phyloP scores from a whole-genome alignment of 2,113 vertebrate species.

The Columbina picui region DNA sequence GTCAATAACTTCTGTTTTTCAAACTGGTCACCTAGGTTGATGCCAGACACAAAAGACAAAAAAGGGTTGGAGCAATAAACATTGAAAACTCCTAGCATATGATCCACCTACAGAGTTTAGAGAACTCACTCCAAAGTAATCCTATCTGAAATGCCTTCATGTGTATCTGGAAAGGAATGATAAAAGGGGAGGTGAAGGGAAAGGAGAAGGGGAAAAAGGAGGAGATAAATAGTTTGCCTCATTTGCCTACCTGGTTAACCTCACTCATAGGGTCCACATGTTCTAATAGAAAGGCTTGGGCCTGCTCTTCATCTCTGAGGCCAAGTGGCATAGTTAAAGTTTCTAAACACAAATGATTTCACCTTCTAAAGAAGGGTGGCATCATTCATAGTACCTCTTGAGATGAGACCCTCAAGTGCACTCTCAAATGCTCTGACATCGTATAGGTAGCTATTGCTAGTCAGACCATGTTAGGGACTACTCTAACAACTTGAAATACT shows the following conservation, averaged over 20 bases:
- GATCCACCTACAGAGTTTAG: neutral
- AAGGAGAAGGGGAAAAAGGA: neutral
- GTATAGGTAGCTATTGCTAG: neutral
- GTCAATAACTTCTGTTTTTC: neutral
- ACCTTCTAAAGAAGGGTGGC: neutral
- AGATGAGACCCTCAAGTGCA: neutral
- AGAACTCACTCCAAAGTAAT: neutral
- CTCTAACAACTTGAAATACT: neutral
- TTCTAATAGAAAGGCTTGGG: neutral
- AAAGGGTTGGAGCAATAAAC: neutral
- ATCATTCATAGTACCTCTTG: neutral
- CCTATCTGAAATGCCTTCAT: neutral
- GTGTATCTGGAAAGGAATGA: neutral
- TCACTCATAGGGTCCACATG: fast-evolving
- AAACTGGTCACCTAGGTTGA: neutral
- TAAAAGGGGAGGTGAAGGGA: too few species aligned
- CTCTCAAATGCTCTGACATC: neutral
- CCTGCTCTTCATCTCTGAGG: neutral
- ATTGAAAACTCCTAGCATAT: neutral
- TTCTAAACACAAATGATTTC: neutral
- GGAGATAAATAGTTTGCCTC: fast-evolving
- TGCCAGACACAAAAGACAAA: neutral
- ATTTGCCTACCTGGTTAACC: neutral
- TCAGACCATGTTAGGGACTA: neutral
- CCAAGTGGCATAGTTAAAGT: neutral